Evolutionary conservation across 2,888 invertebrate species (phyloP).

Genomic region (Acronicta alni): DNA sequence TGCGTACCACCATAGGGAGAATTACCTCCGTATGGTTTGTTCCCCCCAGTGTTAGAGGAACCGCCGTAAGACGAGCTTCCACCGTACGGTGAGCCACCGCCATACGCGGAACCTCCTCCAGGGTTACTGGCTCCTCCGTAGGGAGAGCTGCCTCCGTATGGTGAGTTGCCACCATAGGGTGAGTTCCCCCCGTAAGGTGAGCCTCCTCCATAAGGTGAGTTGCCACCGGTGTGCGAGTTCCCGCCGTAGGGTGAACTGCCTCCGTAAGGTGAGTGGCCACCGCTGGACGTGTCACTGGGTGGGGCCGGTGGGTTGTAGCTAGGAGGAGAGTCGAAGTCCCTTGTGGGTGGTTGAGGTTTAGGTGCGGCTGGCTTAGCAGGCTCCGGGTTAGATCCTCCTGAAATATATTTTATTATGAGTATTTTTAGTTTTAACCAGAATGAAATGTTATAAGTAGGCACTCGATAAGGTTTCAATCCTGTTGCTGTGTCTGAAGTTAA

Average conservation of each 20-base stretch:
- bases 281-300: conserved; percentile 62
- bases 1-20: conserved; percentile 58
- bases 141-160: conserved; percentile 61
- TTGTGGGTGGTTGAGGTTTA: conserved; percentile 71
- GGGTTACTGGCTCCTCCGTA: conserved; percentile 50
- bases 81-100: conserved; percentile 44
- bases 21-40: conserved; percentile 58
- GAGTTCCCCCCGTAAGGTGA: conserved; percentile 52
- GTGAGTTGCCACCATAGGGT: conserved; percentile 52
- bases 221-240: conserved; percentile 44
- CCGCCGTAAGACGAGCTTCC: conserved; percentile 54
- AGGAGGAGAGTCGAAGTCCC: conserved; percentile 75
- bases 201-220: conserved; percentile 48
- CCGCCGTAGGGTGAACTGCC: conserved; percentile 60
- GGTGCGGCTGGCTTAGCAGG: conserved; percentile 74
- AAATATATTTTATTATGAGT: neutral
- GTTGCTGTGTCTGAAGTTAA: too few relatives aligned
- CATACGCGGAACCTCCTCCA: conserved; percentile 54
- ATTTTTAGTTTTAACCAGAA: neutral
- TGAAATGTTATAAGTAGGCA: too few relatives aligned
- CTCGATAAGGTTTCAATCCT: too few relatives aligned
- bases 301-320: conserved; percentile 84
- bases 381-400: conserved; percentile 78
- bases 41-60: conserved; percentile 19
- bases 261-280: conserved; percentile 52